These are phyloP conservation scores for Crypturellus undulatus DNA, from an alignment of 2,113 vertebrate genomes.

Conservation along the genomic window DNA sequence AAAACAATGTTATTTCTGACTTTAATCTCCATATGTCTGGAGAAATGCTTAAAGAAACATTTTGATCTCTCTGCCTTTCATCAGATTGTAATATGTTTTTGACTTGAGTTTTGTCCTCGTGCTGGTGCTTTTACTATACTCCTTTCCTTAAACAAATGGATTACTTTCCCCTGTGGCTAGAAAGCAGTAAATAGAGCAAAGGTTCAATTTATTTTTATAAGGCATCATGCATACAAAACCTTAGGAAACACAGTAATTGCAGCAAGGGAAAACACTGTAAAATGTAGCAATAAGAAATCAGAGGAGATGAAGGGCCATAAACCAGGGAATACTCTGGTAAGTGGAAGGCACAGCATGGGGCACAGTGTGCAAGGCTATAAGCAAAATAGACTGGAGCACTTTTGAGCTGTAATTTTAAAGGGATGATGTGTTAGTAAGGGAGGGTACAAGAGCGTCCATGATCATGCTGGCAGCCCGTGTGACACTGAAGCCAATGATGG, in stretches of 20 bases:
- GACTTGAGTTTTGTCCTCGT: constrained; percentile 1
- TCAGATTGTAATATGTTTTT: constrained; percentile 18
- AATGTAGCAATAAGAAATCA: background rate
- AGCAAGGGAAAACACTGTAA: background rate
- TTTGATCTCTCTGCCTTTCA: constrained; percentile 55
- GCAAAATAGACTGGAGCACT: background rate
- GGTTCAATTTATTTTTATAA: constrained; percentile 36
- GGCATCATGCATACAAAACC: background rate
- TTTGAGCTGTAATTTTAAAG: background rate
- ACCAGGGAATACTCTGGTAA: background rate
- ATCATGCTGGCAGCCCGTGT: background rate
- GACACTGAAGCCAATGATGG: background rate
- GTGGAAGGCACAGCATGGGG: background rate
- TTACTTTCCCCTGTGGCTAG: background rate
- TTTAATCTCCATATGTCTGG: constrained; percentile 49
- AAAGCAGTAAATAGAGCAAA: constrained; percentile 1
- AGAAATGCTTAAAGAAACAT: constrained; percentile 51
- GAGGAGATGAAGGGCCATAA: background rate
- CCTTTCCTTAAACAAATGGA: constrained; percentile 9
- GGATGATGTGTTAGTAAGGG: background rate
- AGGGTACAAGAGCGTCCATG: background rate
- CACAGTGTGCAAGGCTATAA: background rate
- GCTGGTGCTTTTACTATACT: background rate
- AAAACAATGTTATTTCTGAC: constrained; percentile 48
- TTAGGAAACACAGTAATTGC: constrained; percentile 2